Conservation (phyloP, 2,113 vertebrate genomes). For the Gnathonemus echidnorhynchus region DNA sequence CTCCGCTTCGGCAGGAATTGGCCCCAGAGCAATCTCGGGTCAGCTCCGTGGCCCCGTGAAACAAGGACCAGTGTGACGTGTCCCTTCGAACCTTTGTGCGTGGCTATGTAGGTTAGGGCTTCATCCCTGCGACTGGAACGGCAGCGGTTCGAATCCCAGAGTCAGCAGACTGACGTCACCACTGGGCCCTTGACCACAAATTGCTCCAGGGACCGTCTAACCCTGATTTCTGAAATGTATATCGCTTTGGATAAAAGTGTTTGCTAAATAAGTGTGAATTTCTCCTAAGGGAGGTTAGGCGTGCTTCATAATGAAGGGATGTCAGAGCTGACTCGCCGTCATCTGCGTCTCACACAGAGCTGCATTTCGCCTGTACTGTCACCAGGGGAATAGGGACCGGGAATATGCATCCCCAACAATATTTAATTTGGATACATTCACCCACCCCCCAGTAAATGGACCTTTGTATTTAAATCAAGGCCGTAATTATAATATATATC, state of each 20-base stretch:
- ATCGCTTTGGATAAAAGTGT: not conserved
- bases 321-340: not conserved
- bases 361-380: not conserved
- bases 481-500: not conserved
- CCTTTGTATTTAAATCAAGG: not conserved
- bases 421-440: not conserved
- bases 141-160: not conserved
- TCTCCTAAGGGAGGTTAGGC: not conserved
- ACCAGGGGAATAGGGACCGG: not conserved
- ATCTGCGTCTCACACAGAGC: not conserved
- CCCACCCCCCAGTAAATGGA: not conserved
- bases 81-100: not conserved
- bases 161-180: not conserved
- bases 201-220: not conserved
- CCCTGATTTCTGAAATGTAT: not conserved
- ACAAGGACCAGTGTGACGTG: not conserved
- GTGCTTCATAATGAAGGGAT: not conserved
- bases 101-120: not conserved
- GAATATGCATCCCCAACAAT: not conserved
- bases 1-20: not conserved
- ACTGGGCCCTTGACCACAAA: not conserved
- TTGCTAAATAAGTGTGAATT: not conserved
- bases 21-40: not conserved
- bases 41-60: not conserved
- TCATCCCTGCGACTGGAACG: not conserved